These are phyloP conservation scores for Caranx ignobilis DNA, from an alignment of 2,113 vertebrate genomes.

Conservation along the genomic window DNA sequence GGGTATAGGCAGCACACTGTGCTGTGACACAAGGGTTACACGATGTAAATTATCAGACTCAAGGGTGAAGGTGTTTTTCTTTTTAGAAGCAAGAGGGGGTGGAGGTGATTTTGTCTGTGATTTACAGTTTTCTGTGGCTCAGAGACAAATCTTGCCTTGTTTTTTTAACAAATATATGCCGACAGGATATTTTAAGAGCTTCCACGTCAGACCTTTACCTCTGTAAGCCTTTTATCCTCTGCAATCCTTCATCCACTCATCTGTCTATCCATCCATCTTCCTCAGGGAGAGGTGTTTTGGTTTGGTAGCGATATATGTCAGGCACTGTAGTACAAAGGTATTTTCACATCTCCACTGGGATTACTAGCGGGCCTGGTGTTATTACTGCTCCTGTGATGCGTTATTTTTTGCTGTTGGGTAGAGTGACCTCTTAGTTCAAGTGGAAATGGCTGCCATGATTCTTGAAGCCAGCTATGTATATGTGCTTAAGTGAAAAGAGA, in stretches of 20 bases:
- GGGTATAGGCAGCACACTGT: slow-evolving; percentile 46
- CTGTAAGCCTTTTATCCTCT: slow-evolving; percentile 73
- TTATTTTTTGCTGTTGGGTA: slow-evolving; percentile 65
- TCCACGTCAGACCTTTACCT: slow-evolving; percentile 75
- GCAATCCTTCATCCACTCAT: slow-evolving; percentile 69
- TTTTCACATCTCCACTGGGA: slow-evolving; percentile 77
- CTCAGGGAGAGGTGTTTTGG: slow-evolving; percentile 73
- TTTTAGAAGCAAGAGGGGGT: slow-evolving; percentile 38
- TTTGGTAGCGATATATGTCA: slow-evolving; percentile 77
- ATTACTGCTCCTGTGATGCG: slow-evolving; percentile 71
- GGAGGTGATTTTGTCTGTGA: slow-evolving; percentile 65
- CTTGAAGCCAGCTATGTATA: slow-evolving; percentile 21
- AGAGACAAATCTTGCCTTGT: slow-evolving; percentile 64
- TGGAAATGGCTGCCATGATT: slow-evolving; percentile 57
- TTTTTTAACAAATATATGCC: slow-evolving; percentile 70
- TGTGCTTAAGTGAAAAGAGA: slow-evolving; percentile 32
- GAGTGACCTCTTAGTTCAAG: slow-evolving; percentile 66
- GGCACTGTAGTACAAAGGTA: slow-evolving; percentile 68
- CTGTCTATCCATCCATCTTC: slow-evolving; percentile 74
- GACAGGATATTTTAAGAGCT: slow-evolving; percentile 73
- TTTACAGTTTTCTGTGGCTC: slow-evolving; percentile 73
- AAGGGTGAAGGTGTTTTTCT: slow-evolving; percentile 72
- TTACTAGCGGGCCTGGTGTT: slow-evolving; percentile 65
- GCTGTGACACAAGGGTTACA: slow-evolving; percentile 77
- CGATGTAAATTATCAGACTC: slow-evolving; percentile 80